Evolutionary conservation across 2,888 invertebrate species (phyloP), one percentile per base, ranked within the genome.

Genomic region (Ophion slaviceki): DNA sequence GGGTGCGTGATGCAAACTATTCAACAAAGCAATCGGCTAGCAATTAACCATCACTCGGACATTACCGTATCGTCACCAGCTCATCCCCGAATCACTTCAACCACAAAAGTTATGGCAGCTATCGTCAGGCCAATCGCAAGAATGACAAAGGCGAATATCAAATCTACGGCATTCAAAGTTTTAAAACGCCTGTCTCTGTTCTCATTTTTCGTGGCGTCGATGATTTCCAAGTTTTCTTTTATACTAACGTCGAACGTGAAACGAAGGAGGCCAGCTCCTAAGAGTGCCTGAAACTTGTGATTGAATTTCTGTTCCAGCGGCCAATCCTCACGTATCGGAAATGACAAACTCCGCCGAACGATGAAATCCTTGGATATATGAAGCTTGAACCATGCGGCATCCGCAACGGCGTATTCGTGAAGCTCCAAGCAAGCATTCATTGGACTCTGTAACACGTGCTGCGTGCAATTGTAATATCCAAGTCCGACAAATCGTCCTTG

Each of bases 261-360:
- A 14, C n/a, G 57, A 57, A n/a, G 5, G 5, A 57, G 1, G 10
- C 5, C 57, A 17, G 57, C 57, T 57, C 14, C 57, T 2, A n/a
- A 14, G 17, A 57, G n/a, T 57, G 3, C n/a, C 57, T 57, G 57
- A 57, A 57, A 10, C 14, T 17, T 57, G 1, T 24, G 20, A 10
- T 17, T 66, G 24, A 76, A 6, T 17, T 57, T 53, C 3, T 20
- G 32, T 57, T 66, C 53, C 28, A 76, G 4, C 17, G 76, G 76
- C 76, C 76, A 76, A 57, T 76, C 66, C 6, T 57, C 20, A 8
- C 76, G 66, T 1, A 75, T 47, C 7, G 61, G 40, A 14, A 11
- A 8, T 32, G 28, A 17, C 45, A 76, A 0, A 32, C 20, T 17
- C n/a, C 3, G 2, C 36, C n/a, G 14, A n/a, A 53, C 10, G 8